Evolutionary conservation across 2,113 vertebrate genomes (phyloP).

Genomic region (Eptesicus fuscus): DNA sequence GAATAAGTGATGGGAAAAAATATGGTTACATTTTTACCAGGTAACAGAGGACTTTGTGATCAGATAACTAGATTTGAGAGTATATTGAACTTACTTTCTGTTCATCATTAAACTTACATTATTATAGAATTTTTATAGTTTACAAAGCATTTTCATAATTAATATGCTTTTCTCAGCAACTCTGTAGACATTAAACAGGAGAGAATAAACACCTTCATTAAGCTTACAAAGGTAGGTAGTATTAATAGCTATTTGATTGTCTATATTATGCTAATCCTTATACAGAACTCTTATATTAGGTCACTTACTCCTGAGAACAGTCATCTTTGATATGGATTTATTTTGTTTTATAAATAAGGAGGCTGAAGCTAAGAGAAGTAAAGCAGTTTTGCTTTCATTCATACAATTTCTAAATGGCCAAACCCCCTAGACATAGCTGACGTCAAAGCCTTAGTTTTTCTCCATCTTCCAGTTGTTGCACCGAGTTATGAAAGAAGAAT

Average conservation of each 20-base stretch:
- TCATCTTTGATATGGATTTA: slow-evolving; percentile 2
- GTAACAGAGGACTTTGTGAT: neutral
- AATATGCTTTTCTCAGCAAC: neutral
- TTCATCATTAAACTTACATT: neutral
- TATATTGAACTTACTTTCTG: slow-evolving; percentile 7
- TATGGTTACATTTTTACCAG: neutral
- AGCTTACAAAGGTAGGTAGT: neutral
- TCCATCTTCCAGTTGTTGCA: neutral
- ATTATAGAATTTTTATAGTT: slow-evolving; percentile 12
- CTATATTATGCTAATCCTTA: neutral
- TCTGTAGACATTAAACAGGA: neutral
- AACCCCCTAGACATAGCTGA: neutral
- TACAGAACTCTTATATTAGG: neutral
- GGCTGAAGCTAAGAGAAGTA: neutral
- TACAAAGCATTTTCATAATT: slow-evolving; percentile 19
- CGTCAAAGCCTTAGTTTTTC: neutral
- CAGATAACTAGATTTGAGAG: neutral
- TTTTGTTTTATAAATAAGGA: slow-evolving; percentile 30
- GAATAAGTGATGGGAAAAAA: neutral
- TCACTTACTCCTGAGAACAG: neutral
- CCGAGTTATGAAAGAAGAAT: slow-evolving; percentile 13
- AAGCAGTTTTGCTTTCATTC: neutral
- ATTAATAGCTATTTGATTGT: neutral
- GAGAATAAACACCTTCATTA: neutral
- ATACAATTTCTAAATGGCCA: neutral